Evolutionary conservation across 2,888 invertebrate species (phyloP).

Genomic region (Epinotia ramella): DNA sequence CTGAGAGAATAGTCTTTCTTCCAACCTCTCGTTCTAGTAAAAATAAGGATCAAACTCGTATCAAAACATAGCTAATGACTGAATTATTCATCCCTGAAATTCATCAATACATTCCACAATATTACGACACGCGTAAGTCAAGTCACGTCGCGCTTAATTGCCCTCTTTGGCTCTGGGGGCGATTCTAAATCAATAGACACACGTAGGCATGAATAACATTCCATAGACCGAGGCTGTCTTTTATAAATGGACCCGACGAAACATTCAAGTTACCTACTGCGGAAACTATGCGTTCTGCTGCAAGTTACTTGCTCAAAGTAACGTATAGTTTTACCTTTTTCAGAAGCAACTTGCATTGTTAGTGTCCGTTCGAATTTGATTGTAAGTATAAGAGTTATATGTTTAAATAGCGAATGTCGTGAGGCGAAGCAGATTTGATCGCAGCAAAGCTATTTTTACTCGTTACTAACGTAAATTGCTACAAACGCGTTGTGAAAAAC

Average conservation of each 20-base stretch:
- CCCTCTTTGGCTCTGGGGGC: slow-evolving; percentile 16
- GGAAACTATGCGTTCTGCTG: no score
- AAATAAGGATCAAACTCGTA: slow-evolving; percentile 4
- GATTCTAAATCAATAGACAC: background rate
- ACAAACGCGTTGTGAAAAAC: no score
- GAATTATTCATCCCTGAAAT: slow-evolving; percentile 42
- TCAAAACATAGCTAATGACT: slow-evolving; percentile 29
- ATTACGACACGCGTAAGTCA: slow-evolving; percentile 30
- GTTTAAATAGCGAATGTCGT: background rate
- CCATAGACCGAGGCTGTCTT: background rate
- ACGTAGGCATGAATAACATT: background rate
- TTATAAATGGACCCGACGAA: no score
- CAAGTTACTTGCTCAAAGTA: no score
- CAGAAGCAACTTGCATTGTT: no score
- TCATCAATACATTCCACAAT: slow-evolving; percentile 39
- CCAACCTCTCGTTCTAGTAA: background rate
- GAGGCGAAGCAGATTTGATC: background rate
- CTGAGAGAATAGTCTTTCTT: no score
- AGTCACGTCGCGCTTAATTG: slow-evolving; percentile 39
- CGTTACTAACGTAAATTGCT: background rate
- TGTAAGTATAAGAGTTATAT: no score
- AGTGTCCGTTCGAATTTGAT: no score
- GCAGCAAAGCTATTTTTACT: background rate
- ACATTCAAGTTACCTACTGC: no score
- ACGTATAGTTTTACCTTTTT: no score